Evolutionary conservation across 2,797 vertebrate species (phyloP), one percentile per base, ranked within the genome.

Genomic region (Choloepus didactylus): DNA sequence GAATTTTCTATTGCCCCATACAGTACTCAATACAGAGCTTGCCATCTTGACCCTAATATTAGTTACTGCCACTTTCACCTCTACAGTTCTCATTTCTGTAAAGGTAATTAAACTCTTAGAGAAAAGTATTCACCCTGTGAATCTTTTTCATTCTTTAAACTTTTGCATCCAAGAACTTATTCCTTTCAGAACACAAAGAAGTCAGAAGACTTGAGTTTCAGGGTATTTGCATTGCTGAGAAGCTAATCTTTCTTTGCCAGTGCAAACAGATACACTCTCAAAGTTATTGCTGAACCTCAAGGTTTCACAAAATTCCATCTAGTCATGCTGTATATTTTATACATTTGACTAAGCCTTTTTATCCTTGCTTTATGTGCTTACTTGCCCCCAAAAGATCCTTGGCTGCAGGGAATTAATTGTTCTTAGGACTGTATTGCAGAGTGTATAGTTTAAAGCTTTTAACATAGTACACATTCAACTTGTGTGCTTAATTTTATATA

Each of bases 81-180:
- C 62, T 49, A 23, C 15, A 67, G 46, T 62, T 79, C n/a, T 66
- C 44, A 51, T 75, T 92, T 72, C 29, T 73, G 14, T 56, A 87
- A 79, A 87, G 31, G 21, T 38, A 91, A 87, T 77, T 92, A 92
- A 89, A 87, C 14, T 59, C 51, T 64, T 19, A 27, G 69, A 69
- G 10, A n/a, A 80, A 87, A 80, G 16, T 25, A 83, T 41, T 3
- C 2, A 35, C 91, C 18, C 29, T 2, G 41, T 29, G 10, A 75
- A 79, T 87, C 62, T 9, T 79, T 27, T 41, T 77, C 14, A 76
- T 56, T 91, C 31, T 75, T 79, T 46, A 25, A 41, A 6, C 2
- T 80, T 85, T 89, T 87, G 23, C 46, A 15, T 16, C 69, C 2
- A 38, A 41, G 10, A 54, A 70, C 51, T 29, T 72, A 66, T 19